Evolutionary conservation across 2,797 vertebrate species (phyloP), one percentile per base, ranked within the genome.

Genomic region (Toxotes lorentzi): DNA sequence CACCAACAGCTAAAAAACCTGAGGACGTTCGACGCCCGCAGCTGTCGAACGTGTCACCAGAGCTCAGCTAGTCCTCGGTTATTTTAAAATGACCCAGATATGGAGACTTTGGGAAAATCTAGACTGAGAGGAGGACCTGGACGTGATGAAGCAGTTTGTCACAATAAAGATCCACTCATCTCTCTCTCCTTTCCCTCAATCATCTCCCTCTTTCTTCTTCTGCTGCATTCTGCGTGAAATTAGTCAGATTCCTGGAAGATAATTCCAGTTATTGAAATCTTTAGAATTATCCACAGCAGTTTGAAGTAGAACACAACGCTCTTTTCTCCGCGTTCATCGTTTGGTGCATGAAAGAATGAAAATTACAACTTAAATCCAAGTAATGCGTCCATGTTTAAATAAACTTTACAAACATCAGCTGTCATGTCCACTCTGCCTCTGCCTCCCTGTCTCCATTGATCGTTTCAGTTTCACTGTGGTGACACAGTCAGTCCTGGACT

Each of bases 81-180:
- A 83, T 85, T 84, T 87, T 83, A 87, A 86, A 83, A 79, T 60
- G 75, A 85, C 85, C 86, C 79, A 87, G 65, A 84, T 84, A 32
- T 70, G 56, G 35, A 73, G 78, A 76, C 57, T 83, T 43, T 54
- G 38, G 38, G 63, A 70, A 60, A 45, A 79, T 65, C 19, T 35
- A 27, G 47, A 50, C 40, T 16, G 53, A 83, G 53, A 77, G 32
- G 27, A 56, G 16, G 47, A 58, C 14, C 50, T 19, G 4, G 0
- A 4, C 1, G 21, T 14, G 43, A 65, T 21, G 56, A 67, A 47
- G 50, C 1, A n/a, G 62, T 1, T 0, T 35, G 71, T 70, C 59
- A 65, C 27, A 60, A 62, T 32, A 59, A 62, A 69, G 3, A n/a
- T 40, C 41, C 16, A 1, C 40, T 70, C 47, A 2, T 51, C 17